Evolutionary conservation across 2,113 vertebrate genomes (phyloP).

Genomic region (Tenrec ecaudatus): DNA sequence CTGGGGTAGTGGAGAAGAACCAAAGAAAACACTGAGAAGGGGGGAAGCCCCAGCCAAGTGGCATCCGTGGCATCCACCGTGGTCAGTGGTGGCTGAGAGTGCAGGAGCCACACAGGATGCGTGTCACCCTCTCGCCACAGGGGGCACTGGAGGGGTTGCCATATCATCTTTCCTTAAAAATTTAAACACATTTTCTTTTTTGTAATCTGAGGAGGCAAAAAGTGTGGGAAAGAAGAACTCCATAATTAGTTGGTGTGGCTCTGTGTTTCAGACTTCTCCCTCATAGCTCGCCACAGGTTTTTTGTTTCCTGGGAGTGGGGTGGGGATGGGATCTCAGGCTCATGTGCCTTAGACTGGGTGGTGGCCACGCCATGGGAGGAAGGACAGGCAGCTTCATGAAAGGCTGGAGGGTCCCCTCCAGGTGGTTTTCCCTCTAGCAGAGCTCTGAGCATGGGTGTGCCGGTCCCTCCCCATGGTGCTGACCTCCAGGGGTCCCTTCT

Average conservation of each 20-base stretch:
- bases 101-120: neutral
- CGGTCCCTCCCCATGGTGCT: too few species aligned
- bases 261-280: rapidly evolving
- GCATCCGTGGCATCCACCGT: neutral
- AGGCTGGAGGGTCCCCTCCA: too few species aligned
- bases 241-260: neutral
- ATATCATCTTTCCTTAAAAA: neutral
- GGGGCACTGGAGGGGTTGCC: neutral
- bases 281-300: too few species aligned
- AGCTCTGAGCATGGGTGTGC: rapidly evolving
- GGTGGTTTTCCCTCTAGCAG: neutral
- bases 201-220: neutral
- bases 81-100: neutral
- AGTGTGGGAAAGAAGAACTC: neutral
- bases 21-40: neutral
- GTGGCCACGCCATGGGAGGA: too few species aligned
- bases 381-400: rapidly evolving
- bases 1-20: neutral
- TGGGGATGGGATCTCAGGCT: too few species aligned
- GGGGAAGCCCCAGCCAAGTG: neutral
- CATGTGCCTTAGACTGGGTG: neutral
- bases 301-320: too few species aligned
- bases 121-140: neutral
- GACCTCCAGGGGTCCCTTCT: neutral
- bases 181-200: neutral